Evolutionary conservation across 2,797 vertebrate genomes (phyloP).

Genomic region (Chiloscyllium punctatum): DNA sequence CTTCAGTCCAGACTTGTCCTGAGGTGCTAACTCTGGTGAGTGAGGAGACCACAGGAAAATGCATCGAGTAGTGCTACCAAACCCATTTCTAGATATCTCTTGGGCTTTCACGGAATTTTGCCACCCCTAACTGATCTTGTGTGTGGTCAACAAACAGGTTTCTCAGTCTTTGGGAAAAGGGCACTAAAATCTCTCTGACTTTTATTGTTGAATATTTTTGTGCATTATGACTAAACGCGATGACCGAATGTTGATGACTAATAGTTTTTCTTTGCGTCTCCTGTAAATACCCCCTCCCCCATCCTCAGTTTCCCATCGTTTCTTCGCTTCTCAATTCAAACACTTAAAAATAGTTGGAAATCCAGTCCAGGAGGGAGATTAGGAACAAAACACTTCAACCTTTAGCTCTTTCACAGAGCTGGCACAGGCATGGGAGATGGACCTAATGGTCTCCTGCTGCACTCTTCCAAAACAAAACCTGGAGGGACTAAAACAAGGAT

Average conservation of each 20-base stretch:
- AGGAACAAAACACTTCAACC: background rate
- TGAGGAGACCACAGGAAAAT: background rate
- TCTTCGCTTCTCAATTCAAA: background rate
- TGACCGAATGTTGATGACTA: background rate
- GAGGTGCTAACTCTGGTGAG: background rate
- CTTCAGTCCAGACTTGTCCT: background rate
- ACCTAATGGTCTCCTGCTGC: background rate
- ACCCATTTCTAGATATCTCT: background rate
- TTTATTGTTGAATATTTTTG: background rate
- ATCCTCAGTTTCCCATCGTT: background rate
- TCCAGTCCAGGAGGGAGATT: background rate
- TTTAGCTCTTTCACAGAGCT: background rate
- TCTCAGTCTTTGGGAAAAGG: background rate
- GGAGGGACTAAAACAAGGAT: background rate
- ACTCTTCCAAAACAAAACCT: background rate
- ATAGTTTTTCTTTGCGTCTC: background rate
- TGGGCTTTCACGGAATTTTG: background rate
- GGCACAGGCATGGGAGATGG: background rate
- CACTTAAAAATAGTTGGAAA: background rate
- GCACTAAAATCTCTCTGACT: background rate
- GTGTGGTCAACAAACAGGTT: background rate
- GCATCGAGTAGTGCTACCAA: background rate
- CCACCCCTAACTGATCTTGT: background rate
- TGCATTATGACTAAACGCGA: background rate
- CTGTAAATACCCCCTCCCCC: background rate